Percentiles rank a stretch among this genome's conserved stretches.
phyloP scores from a whole-genome alignment of 1,140 invertebrate genomes.

The Plectus sambesii region DNA sequence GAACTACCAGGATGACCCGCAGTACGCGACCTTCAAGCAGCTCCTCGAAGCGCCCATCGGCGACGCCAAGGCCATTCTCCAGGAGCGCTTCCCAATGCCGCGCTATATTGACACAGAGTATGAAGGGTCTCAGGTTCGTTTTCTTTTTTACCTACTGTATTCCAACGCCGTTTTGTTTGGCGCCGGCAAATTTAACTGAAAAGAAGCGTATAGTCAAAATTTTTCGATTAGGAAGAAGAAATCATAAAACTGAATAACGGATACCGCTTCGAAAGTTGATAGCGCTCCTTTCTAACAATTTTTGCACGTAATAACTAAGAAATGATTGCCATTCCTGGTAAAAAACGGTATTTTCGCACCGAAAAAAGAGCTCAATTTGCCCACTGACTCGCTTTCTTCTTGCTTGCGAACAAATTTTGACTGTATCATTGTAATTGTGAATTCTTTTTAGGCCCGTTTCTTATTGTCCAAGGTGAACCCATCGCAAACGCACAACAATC shows the following conservation, averaged over 20 bases:
- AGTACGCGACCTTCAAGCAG: conserved; percentile 94
- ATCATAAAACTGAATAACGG: too few relatives aligned
- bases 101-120: conserved; percentile 98
- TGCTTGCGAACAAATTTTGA: too few relatives aligned
- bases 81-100: conserved; percentile 90
- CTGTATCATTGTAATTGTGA: too few relatives aligned
- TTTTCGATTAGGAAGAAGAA: too few relatives aligned
- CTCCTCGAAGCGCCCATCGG: conserved; percentile 86
- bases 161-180: background rate
- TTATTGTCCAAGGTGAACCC: conserved; percentile 98
- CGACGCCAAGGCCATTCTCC: conserved; percentile 90
- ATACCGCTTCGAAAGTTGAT: too few relatives aligned
- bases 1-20: conserved; percentile 86
- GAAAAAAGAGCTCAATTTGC: too few relatives aligned
- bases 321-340: too few relatives aligned
- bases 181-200: background rate
- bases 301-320: too few relatives aligned
- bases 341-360: too few relatives aligned
- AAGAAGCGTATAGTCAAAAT: too few relatives aligned
- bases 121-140: conserved; percentile 69
- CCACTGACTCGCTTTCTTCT: background rate
- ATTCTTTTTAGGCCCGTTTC: conserved; percentile 85
- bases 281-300: too few relatives aligned
- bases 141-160: conserved; percentile 2
- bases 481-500: conserved; percentile 96